Conservation (phyloP, 2,113 vertebrate genomes). For the Chaetodon auriga region DNA sequence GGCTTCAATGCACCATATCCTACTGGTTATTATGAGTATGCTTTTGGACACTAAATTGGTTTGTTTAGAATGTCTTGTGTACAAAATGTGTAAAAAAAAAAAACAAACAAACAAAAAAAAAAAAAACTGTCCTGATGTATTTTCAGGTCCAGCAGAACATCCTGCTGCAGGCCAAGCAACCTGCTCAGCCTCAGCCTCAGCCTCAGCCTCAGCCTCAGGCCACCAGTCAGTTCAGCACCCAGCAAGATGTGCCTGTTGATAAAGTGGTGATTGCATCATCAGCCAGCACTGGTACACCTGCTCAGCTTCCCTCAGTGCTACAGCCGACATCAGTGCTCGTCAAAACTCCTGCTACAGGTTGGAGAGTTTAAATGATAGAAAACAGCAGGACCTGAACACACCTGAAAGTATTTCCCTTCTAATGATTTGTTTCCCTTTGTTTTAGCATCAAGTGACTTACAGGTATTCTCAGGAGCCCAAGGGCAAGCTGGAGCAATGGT, state of each 20-base stretch:
- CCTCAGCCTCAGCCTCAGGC: constrained; percentile 50
- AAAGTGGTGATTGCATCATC: constrained; percentile 75
- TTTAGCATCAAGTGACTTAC: constrained; percentile 86
- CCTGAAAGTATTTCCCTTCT: neutral
- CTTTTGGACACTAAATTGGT: too few relatives aligned
- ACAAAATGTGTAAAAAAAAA: too few relatives aligned
- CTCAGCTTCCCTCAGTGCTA: constrained; percentile 80
- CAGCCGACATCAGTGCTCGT: constrained; percentile 86
- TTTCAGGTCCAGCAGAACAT: constrained; percentile 90
- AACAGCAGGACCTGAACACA: neutral
- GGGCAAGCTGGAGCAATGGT: constrained; percentile 78
- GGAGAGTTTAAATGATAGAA: neutral
- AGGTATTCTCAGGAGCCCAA: constrained; percentile 86
- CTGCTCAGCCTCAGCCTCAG: constrained; percentile 44
- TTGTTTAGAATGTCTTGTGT: neutral
- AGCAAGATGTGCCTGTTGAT: constrained; percentile 78
- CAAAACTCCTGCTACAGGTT: constrained; percentile 83
- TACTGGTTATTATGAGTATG: neutral
- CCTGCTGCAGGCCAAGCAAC: constrained; percentile 85
- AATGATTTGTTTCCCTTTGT: constrained; percentile 8
- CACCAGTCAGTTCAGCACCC: constrained; percentile 76
- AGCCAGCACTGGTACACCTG: constrained; percentile 45
- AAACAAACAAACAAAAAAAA: too few relatives aligned
- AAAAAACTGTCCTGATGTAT: constrained; percentile 2
- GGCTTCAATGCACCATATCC: neutral